Conservation (phyloP, 1,140 invertebrate genomes). For the Helicorthomorpha holstii region DNA sequence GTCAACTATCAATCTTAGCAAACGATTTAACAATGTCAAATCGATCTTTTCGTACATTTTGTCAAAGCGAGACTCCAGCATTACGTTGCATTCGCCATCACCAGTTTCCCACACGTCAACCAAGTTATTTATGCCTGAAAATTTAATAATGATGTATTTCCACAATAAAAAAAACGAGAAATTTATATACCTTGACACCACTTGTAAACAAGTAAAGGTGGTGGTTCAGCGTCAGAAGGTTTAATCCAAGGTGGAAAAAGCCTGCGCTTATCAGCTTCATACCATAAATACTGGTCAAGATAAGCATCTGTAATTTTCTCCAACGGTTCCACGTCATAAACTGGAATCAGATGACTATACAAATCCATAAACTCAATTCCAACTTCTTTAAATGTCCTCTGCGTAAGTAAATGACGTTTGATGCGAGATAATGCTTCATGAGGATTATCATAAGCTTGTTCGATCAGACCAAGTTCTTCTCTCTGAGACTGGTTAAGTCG, state of each 20-base stretch:
- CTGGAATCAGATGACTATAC: conserved; percentile 95
- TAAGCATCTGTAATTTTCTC: conserved; percentile 99
- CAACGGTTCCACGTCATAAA: conserved; percentile 96
- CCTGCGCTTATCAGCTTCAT: conserved; percentile 93
- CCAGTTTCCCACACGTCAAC: conserved; percentile 97
- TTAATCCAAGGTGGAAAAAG: conserved; percentile 99
- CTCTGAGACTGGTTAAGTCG: conserved; percentile 95
- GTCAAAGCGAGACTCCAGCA: conserved; percentile 94
- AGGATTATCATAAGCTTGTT: conserved; percentile 99
- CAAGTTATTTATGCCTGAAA: conserved; percentile 76
- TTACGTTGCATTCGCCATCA: conserved; percentile 96
- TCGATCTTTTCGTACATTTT: conserved; percentile 99
- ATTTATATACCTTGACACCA: conserved; percentile 79
- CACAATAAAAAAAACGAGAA: not conserved
- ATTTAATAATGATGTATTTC: not conserved
- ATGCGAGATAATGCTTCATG: conserved; percentile 97
- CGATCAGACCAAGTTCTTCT: conserved; percentile 95
- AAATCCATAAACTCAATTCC: conserved; percentile 99
- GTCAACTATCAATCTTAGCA: conserved; percentile 92
- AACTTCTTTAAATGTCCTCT: conserved; percentile 95
- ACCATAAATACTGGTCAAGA: conserved; percentile 98
- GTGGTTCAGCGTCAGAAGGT: conserved; percentile 94
- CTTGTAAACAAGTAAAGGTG: conserved; percentile 93
- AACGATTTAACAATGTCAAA: conserved; percentile 87
- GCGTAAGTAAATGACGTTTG: conserved; percentile 95